Percentiles rank a stretch among this genome's conserved stretches.
Conservation (phyloP, 2,888 invertebrate genomes). For the Pachydiplax longipennis region DNA sequence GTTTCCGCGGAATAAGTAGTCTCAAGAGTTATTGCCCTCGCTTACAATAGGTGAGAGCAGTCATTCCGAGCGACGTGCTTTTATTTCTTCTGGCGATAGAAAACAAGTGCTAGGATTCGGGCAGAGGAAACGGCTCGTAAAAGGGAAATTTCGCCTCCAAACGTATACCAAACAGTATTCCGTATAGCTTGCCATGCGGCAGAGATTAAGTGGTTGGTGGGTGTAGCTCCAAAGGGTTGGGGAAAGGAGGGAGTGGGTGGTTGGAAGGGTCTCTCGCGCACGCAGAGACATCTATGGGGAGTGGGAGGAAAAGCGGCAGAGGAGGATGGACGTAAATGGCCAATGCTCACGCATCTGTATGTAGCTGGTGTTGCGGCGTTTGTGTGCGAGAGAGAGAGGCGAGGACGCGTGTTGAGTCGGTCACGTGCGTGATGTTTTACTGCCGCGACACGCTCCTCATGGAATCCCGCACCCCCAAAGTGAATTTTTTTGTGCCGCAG, state of each 20-base stretch:
- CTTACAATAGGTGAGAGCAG: background rate
- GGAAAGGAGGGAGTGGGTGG: background rate
- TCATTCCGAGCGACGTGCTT: background rate
- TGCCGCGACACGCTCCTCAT: background rate
- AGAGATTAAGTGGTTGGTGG: background rate
- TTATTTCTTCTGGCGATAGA: background rate
- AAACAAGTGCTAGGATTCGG: background rate
- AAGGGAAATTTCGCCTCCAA: background rate
- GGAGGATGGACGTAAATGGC: background rate
- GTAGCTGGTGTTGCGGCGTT: background rate
- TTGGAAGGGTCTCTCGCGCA: background rate
- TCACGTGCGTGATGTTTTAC: slow-evolving; percentile 1
- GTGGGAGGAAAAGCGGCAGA: background rate
- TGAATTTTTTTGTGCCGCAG: background rate
- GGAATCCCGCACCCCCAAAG: background rate
- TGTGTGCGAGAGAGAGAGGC: background rate
- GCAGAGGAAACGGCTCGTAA: background rate
- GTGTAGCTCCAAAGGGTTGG: background rate
- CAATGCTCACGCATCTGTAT: background rate
- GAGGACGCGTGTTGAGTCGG: background rate
- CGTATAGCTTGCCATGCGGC: background rate
- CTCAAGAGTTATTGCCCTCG: too few species aligned
- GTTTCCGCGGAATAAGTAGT: too few species aligned
- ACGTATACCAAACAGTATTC: background rate
- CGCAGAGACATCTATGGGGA: background rate